These are phyloP conservation scores for Brachionus plicatilis DNA, from an alignment of 1,140 invertebrate genomes.

Conservation along the genomic window DNA sequence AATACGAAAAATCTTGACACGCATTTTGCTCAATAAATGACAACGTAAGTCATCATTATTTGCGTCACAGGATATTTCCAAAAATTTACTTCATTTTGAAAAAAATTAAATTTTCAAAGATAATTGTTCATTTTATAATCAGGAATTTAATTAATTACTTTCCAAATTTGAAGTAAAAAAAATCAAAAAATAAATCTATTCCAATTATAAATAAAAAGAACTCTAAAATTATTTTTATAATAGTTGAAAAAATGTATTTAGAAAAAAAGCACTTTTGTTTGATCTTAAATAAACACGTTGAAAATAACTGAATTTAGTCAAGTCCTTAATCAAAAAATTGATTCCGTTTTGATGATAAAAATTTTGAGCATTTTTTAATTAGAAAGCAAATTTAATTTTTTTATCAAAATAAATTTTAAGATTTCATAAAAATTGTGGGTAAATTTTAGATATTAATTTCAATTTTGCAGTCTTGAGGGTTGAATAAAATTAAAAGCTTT, in stretches of 20 bases:
- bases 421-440: not conserved
- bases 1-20: not conserved
- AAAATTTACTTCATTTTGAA: too few species aligned
- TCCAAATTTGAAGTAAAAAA: not conserved
- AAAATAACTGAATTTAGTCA: too few species aligned
- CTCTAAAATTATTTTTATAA: not conserved
- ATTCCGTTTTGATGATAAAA: too few species aligned
- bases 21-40: not conserved
- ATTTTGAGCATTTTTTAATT: too few species aligned
- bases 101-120: not conserved
- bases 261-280: not conserved
- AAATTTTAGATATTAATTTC: not conserved
- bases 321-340: too few species aligned
- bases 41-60: not conserved
- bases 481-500: not conserved
- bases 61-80: not conserved
- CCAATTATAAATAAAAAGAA: not conserved
- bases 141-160: too few species aligned
- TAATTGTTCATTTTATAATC: too few species aligned
- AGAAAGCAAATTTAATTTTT: too few species aligned
- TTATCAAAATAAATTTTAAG: too few species aligned
- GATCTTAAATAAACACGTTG: too few species aligned
- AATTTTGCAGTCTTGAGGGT: not conserved
- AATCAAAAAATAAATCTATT: not conserved
- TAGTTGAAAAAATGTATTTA: not conserved